phyloP scores from a whole-genome alignment of 2,797 vertebrate genomes.

The Spinus pinus region DNA sequence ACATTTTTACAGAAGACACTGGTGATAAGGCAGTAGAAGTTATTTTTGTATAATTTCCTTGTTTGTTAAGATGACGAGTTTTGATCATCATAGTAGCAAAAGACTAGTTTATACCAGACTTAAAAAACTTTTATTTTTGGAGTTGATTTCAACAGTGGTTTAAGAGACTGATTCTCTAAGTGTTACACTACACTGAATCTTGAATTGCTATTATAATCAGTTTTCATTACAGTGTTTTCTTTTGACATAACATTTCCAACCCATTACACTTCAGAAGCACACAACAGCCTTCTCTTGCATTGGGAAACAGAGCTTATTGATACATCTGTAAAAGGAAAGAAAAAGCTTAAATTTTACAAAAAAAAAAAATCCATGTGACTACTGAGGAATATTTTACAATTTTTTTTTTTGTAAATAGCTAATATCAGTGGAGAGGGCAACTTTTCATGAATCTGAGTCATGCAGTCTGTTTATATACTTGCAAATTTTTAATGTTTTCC shows the following conservation, averaged over 20 bases:
- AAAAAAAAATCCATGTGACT: neutral
- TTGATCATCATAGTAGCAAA: neutral
- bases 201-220: constrained; percentile 13
- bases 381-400: neutral
- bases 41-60: neutral
- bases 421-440: neutral
- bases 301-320: neutral
- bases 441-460: neutral
- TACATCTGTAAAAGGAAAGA: neutral
- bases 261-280: constrained; percentile 2
- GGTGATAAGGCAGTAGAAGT: neutral
- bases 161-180: neutral
- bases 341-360: neutral
- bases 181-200: neutral
- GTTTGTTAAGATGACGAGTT: neutral
- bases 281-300: neutral
- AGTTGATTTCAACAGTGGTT: neutral
- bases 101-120: neutral
- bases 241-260: constrained; percentile 22
- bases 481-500: neutral
- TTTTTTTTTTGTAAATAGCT: neutral
- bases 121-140: neutral
- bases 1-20: neutral
- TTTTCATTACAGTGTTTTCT: constrained; percentile 30
- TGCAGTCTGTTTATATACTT: neutral